Evolutionary conservation across 2,113 vertebrate genomes (phyloP), one percentile per base, ranked within the genome.

Genomic region (Puntigrus tetrazona): DNA sequence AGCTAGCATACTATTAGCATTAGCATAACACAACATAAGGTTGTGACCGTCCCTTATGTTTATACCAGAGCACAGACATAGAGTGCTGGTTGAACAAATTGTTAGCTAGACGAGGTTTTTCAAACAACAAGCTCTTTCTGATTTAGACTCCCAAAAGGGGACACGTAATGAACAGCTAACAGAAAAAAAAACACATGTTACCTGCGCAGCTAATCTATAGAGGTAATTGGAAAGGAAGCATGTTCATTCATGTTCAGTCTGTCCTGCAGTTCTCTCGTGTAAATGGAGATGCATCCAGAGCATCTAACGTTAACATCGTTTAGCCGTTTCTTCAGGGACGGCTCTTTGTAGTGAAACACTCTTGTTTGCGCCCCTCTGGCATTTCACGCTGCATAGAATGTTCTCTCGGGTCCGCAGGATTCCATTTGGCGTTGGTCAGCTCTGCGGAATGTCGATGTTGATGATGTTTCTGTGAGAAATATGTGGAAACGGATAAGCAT

Each of bases 211-310:
- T 55, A 76, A 34, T 78, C 22, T 61, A 9, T 63, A 43, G 55
- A 18, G 27, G 36, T 79, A 29, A 61, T 27, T 43, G 55, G 34
- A 10, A 41, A 67, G 18, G 57, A 67, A 80, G 14, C 10, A 18
- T 29, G 13, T 59, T n/a, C 50, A 43, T 78, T 78, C 47, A 38
- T 38, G 52, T 36, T 73, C 38, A 38, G 6, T 59, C 11, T 57
- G 31, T 59, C 31, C 5, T 78, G 31, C 0, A 31, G 50, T 16
- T n/a, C 38, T n/a, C 22, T 43, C 38, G 31, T 50, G 25, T 75
- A 29, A 43, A 41, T 63, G 31, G 34, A 25, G 34, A 88, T 91
- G 89, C 93, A 87, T 81, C 63, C 52, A 59, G 10, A 20, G 16
- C n/a, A 47, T 65, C 38, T 67, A 65, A 22, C 18, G 27, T 18